Base-by-base conservation (phyloP, 2,888 invertebrate genomes). In the Hydrotaea diabolus region DNA sequence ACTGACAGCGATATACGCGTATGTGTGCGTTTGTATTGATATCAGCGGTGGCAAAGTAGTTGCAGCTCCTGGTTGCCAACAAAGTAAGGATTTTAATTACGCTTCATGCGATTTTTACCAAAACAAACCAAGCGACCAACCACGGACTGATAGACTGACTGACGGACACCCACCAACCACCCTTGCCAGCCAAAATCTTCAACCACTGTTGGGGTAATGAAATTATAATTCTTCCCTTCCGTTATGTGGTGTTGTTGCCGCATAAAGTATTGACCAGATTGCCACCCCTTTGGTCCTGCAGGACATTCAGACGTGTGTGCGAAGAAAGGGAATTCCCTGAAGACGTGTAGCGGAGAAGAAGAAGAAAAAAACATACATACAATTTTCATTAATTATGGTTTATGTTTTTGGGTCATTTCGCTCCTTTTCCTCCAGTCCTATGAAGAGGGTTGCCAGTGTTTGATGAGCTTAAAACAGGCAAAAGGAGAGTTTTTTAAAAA, bases 331-430 rank as follows among this genome's bases (percentile, higher is more conserved):
- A 36, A 39, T 53, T 74, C 49, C 73, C 39, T 49, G 43, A 49
- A 49, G 64, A 26, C 46, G 71, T 69, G 31, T 21, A 49, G 43
- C 4, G 19, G 43, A 11, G n/a, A 39, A 9, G 43, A 55, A 11
- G n/a, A 39, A 9, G 43, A 43, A 57, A n/a, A 8, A 72, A 62
- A 55, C 36, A 74, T 43, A 39, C 62, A 74, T 31, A 57, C 66
- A 74, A 53, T 78, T 77, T 78, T 55, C 36, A 55, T 71, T 76
- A 80, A 75, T 75, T 72, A 76, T 76, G 46, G 57, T 75, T 75
- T 46, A 75, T 75, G 53, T 57, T 73, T 78, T 21, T 74, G 74
- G 31, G n/a, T 59, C 19, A 17, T 43, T 55, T 77, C 59, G 26
- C 19, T 26, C 2, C 17, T 1, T 49, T 23, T 49, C 43, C 17